These are phyloP conservation scores for Turritopsis rubra DNA, from an alignment of 30 jellyfish, hydroid and myxozoan genomes.

Conservation along the genomic window DNA sequence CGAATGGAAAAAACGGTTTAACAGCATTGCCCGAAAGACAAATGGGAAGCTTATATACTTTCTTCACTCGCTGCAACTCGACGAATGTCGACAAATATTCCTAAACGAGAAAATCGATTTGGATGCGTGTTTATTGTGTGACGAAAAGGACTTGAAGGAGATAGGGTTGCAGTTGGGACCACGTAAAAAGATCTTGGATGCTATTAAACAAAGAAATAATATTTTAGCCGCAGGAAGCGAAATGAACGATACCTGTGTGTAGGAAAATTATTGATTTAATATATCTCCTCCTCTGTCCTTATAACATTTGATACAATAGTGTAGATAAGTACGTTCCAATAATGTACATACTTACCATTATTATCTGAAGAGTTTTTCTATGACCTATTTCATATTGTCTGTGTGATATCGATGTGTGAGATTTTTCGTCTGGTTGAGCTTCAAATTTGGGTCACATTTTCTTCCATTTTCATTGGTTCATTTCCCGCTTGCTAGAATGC, in stretches of 20 bases:
- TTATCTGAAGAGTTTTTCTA: not conserved
- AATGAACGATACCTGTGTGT: conserved; percentile 53
- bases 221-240: conserved; percentile 28
- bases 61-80: conserved; percentile 64
- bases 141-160: conserved; percentile 65
- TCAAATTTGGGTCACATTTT: no score
- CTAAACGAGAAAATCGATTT: conserved; percentile 72
- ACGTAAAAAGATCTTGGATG: conserved; percentile 77
- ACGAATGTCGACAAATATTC: conserved; percentile 62
- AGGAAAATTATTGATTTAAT: not conserved
- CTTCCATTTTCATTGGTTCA: no score
- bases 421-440: no score
- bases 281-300: not conserved
- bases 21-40: conserved; percentile 4
- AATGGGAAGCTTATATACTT: conserved; percentile 57
- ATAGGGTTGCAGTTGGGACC: conserved; percentile 93
- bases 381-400: no score
- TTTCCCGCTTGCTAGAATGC: no score
- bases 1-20: not conserved
- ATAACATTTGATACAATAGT: not conserved
- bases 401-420: no score
- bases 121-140: conserved; percentile 71
- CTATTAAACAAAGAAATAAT: conserved; percentile 43
- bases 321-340: not conserved
- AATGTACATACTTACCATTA: not conserved